Base-by-base conservation (phyloP, 2,888 invertebrate species). In the Caradrina clavipalpis region DNA sequence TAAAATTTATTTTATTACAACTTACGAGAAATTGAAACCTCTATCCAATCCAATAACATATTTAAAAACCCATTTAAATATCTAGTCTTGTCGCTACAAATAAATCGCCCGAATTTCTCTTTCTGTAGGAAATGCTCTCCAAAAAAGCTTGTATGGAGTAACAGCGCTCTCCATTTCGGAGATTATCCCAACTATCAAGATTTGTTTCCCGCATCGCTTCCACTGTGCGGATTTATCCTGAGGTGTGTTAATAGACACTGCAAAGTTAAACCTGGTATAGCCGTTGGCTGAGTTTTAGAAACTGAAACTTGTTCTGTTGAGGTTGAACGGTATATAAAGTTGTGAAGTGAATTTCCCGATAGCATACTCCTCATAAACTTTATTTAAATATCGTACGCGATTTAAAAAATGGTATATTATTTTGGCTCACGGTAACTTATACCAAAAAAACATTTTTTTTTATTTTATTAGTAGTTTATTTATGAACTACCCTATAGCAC, bases 121-220 rank as follows among this genome's bases (percentile, higher is more conserved):
- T 42, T 11, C 61, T 15, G 15, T 54, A 31, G 15, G 31, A 64
- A 57, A 57, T 57, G 42, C 45, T 56, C 0, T 21, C 1, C 17
- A 39, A 21, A 58, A 58, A 58, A 59, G 31, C 17, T 22, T 39
- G 39, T 22, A 50, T 26, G 7, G n/a, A 39, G 26, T 35, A 22
- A 42, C 21, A 39, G 63, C 11, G 19, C 45, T 45, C 11, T 39
- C 35, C 50, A 62, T 71, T 68, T 51, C 15, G 2, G 64, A 62
- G 62, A 71, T 75, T 80, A 80, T 57, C 71, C 62, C n/a, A 26
- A 31, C 53, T 50, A 51, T 66, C 19, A 53, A 54, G 59, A 54
- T 65, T 71, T 75, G 62, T 62, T 54, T 22, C 26, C 58, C 64
- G 47, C 51, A 51, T 64, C 60, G 60, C 26, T 39, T 49, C 3